Evolutionary conservation across 2,888 invertebrate genomes (phyloP).

Genomic region (Drosophila limbata): DNA sequence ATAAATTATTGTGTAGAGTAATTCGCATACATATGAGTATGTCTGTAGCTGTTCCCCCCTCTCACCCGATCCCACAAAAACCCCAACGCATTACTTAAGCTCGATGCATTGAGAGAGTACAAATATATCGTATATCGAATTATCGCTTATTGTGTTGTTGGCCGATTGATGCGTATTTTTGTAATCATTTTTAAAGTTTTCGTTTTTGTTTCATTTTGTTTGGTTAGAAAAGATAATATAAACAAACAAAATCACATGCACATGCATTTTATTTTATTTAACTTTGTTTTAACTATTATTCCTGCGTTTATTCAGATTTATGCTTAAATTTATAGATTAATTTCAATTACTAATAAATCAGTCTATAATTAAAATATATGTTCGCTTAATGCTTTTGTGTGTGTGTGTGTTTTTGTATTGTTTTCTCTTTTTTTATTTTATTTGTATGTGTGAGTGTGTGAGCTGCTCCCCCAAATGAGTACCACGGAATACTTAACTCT

Average conservation of each 20-base stretch:
- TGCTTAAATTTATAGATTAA: slow-evolving; percentile 83
- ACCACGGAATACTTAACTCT: slow-evolving; percentile 58
- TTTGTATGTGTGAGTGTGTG: slow-evolving; percentile 49
- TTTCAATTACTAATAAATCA: slow-evolving; percentile 85
- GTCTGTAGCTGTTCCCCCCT: slow-evolving; percentile 21
- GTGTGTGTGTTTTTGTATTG: slow-evolving; percentile 42
- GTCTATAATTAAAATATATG: slow-evolving; percentile 85
- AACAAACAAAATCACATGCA: slow-evolving; percentile 49
- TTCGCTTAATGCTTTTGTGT: slow-evolving; percentile 77
- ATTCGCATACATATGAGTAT: slow-evolving; percentile 39
- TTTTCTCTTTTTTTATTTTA: slow-evolving; percentile 20
- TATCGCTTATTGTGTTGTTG: slow-evolving; percentile 30
- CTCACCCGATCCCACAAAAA: slow-evolving; percentile 6
- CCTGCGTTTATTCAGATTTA: slow-evolving; percentile 78
- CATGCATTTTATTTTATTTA: slow-evolving; percentile 45
- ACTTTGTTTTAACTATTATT: slow-evolving; percentile 69
- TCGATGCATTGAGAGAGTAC: slow-evolving; percentile 27
- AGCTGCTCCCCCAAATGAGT: slow-evolving; percentile 56
- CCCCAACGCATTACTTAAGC: slow-evolving; percentile 1
- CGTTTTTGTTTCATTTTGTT: slow-evolving; percentile 21
- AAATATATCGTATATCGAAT: slow-evolving; percentile 37
- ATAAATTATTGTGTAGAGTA: slow-evolving; percentile 67
- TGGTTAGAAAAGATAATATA: slow-evolving; percentile 34
- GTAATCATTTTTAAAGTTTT: slow-evolving; percentile 18
- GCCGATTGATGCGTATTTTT: slow-evolving; percentile 37